Conservation (phyloP, 2,797 vertebrate genomes). For the Tympanoctomys barrerae region DNA sequence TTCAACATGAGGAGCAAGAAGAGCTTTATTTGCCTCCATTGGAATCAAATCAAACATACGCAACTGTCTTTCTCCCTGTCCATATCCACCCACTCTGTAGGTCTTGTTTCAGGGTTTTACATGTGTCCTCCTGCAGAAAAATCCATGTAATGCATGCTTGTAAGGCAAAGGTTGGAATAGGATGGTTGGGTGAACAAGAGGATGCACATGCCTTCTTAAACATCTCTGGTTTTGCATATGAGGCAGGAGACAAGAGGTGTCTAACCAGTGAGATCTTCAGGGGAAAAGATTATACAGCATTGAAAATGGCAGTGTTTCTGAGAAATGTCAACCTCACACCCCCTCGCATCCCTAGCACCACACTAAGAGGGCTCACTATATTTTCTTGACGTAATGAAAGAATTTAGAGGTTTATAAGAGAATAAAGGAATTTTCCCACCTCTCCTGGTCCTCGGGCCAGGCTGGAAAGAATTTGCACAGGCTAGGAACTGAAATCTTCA, state of each 20-base stretch:
- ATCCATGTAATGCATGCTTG: neutral
- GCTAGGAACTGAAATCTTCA: slow-evolving; percentile 61
- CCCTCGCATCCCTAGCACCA: neutral
- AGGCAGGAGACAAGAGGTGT: neutral
- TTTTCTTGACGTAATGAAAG: slow-evolving; percentile 24
- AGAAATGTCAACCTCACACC: slow-evolving; percentile 4
- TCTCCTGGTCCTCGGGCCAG: neutral
- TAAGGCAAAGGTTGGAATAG: neutral
- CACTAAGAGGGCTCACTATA: neutral
- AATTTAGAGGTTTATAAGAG: slow-evolving; percentile 14
- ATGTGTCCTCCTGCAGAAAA: slow-evolving; percentile 77
- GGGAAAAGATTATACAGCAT: neutral
- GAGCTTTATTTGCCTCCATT: neutral
- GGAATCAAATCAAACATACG: slow-evolving; percentile 18
- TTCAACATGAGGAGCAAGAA: neutral
- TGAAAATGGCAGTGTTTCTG: slow-evolving; percentile 28
- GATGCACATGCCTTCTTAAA: neutral
- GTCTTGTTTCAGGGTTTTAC: slow-evolving; percentile 75
- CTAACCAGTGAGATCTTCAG: neutral
- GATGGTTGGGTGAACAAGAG: neutral
- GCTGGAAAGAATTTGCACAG: slow-evolving; percentile 51
- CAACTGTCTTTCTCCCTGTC: neutral
- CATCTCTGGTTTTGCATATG: neutral
- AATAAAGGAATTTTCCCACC: neutral
- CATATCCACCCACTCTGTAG: neutral